Base-by-base conservation (phyloP, 2,888 invertebrate genomes). In the Noctuana brunneofusca region DNA sequence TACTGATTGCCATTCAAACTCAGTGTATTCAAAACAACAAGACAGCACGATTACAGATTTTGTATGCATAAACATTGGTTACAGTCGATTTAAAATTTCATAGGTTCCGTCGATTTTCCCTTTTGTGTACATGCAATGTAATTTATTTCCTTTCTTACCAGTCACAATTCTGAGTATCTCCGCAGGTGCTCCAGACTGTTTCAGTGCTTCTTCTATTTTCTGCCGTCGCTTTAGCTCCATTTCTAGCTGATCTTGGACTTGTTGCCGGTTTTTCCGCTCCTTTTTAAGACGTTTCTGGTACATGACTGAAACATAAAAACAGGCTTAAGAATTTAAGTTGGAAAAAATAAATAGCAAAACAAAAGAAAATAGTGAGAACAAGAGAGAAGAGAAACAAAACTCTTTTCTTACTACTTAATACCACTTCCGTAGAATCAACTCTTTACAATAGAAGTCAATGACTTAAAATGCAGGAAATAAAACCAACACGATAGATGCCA, bases 271-370 rank as follows among this genome's bases (percentile, higher is more conserved):
- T 83, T 96, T 95, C 71, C 96, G 94, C 83, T 98, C 98, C 77
- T 96, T 96, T 92, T 97, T 96, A 89, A 97, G 93, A 67, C 97
- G 94, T 84, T 97, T 97, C 86, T 97, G 97, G 86, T 96, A 97
- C 82, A 96, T 92, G 68, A 96, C 98, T 98, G 94, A 66, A 69
- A 73, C 71, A 67, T 71, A 76, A 64, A 54, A 14, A 0, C 24
- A 38, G 0, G 1, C 9, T 53, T 46, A 50, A 58, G 24, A 24
- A 24, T 16, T 54, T 5, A 32, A n/a, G 35, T 35, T n/a, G 11
- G n/a, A 46, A 46, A 41, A 16, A 2, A 16, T 41, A 6, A 41
- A 6, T 14, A 41, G n/a, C 46, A 46, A 16, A 16, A 43, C 2
- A 9, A 43, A 9, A 43, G 1, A 12, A 43, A 18, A 43, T 43